Percentiles rank a stretch among this genome's conserved stretches.
phyloP scores from a whole-genome alignment of 2,113 vertebrate species.

The Pomatorhinus ruficollis region DNA sequence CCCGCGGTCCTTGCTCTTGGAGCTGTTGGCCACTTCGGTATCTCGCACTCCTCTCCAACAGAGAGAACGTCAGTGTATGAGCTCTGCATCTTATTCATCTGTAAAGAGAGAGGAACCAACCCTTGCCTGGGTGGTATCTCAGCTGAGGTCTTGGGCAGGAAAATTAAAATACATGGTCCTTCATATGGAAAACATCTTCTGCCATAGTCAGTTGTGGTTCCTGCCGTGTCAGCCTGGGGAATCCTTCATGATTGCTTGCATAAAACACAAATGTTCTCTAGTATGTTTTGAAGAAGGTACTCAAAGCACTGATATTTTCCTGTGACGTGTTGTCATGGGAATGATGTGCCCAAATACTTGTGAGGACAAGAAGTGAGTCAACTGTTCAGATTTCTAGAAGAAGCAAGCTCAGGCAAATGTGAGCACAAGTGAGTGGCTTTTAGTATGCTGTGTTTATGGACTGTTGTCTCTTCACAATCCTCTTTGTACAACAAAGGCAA shows the following conservation, averaged over 20 bases:
- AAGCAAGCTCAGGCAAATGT: background rate
- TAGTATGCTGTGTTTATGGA: background rate
- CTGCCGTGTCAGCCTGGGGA: background rate
- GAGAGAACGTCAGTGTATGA: background rate
- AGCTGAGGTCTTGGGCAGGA: background rate
- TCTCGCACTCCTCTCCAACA: fast-evolving
- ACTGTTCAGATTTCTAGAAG: background rate
- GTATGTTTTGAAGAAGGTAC: background rate
- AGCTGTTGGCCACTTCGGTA: fast-evolving
- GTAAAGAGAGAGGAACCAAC: background rate
- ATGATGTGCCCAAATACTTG: background rate
- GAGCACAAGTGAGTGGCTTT: background rate
- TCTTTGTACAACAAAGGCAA: background rate
- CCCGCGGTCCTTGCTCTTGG: fast-evolving
- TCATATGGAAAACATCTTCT: background rate
- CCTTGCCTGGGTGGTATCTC: background rate
- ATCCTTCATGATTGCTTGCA: background rate
- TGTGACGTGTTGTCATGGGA: fast-evolving
- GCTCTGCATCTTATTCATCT: background rate
- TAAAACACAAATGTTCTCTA: background rate
- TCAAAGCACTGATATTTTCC: background rate
- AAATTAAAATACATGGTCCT: background rate
- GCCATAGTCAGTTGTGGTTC: background rate
- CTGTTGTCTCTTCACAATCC: background rate
- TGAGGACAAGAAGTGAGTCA: background rate